A percentile compares a stretch with the other conserved stretches of the same genome.
phyloP scores from a whole-genome alignment of 2,113 vertebrate species.

The Cyprinodon brontotheroides region DNA sequence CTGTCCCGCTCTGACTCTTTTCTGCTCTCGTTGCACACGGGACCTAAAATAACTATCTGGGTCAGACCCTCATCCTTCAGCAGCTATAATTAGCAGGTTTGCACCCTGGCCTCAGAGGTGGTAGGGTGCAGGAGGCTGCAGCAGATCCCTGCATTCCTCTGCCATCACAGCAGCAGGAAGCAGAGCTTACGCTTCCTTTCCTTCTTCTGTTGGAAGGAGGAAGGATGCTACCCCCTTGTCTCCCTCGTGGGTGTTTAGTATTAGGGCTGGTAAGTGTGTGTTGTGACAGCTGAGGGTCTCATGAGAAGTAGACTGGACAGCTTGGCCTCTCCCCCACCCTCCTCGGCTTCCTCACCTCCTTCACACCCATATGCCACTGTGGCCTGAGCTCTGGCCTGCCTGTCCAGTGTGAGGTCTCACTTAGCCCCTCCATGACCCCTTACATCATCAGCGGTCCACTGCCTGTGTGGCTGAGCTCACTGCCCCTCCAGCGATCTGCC shows the following conservation, averaged over 20 bases:
- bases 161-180: constrained; percentile 62
- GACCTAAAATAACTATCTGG: constrained; percentile 66
- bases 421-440: constrained; percentile 68
- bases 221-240: constrained; percentile 58
- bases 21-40: constrained; percentile 15
- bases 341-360: constrained; percentile 56
- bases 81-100: constrained; percentile 72
- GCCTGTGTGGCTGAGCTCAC: constrained; percentile 56
- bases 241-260: constrained; percentile 74
- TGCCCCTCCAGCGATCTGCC: neutral
- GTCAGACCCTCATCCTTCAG: constrained; percentile 66
- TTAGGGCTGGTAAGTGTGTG: constrained; percentile 77
- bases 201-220: constrained; percentile 45
- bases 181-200: constrained; percentile 35
- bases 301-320: constrained; percentile 63
- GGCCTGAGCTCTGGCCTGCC: constrained; percentile 55
- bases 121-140: constrained; percentile 4
- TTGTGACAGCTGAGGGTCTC: constrained; percentile 78
- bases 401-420: constrained; percentile 74
- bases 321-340: constrained; percentile 36
- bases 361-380: constrained; percentile 67
- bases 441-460: constrained; percentile 54
- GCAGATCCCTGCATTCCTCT: constrained; percentile 42
- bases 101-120: constrained; percentile 50
- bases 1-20: constrained; percentile 36